Base-by-base conservation (phyloP, 2,888 invertebrate species). In the Athetis lepigone region DNA sequence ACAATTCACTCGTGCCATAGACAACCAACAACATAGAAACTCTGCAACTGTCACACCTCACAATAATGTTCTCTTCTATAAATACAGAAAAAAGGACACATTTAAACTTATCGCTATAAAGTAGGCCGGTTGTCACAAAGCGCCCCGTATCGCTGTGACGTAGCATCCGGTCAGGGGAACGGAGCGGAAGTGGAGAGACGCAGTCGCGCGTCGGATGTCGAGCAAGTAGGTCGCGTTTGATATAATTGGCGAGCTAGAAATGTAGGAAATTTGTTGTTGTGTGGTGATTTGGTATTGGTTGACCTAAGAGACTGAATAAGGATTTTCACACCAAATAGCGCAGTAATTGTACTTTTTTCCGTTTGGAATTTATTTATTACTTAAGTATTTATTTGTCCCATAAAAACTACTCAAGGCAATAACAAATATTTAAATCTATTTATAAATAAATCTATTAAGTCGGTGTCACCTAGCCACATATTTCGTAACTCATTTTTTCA, bases 171-270 rank as follows among this genome's bases (percentile, higher is more conserved):
- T 77, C 70, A 68, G 65, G 52, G 56, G 63, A 40, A 47, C 50
- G 54, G 71, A 62, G 55, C 55, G 63, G 71, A 79, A 76, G 73
- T 75, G 64, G 74, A 59, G 66, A 64, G 63, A 60, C 59, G 74
- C 83, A 86, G 83, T 86, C 80, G 68, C 60, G 56, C 74, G 50
- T 49, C 58, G 68, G 58, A 78, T 66, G 79, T 77, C 79, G 51
- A 69, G 61, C 77, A 80, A 79, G 80, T 85, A 83, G 86, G 82
- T 81, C 83, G 81, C 62, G 77, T 81, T 66, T 62, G 67, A 57
- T 43, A 63, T 65, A 73, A 80, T 74, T 82, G 59, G 23, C 16
- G 8, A 47, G 55, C 52, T 50, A n/a, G 18, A 36, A 39, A 29
- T 29, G 42, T 46, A 16, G 46, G 13, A 27, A 47, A 18, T 39